Percentiles rank a stretch among this genome's conserved stretches.
Conservation (phyloP, 2,113 vertebrate genomes). For the Alethe diademata region DNA sequence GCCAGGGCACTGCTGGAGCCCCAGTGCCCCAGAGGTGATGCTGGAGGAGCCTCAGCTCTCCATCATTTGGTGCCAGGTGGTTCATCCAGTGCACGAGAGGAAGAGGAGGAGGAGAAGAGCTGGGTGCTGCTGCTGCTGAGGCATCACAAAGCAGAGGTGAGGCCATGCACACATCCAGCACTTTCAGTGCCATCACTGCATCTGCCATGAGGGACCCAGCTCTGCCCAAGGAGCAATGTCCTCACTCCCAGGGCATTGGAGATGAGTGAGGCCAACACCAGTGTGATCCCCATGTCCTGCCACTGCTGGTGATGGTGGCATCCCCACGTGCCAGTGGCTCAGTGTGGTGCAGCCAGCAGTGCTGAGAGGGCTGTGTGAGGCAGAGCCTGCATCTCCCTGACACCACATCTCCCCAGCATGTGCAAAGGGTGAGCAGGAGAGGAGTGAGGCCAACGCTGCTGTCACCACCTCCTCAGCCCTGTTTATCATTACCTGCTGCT, state of each 20-base stretch:
- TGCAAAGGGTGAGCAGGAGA: neutral
- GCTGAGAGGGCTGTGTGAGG: neutral
- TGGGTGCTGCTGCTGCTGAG: neutral
- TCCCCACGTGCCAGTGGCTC: neutral
- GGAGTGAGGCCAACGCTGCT: fast-evolving
- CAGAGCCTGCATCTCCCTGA: neutral
- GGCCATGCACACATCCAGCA: neutral
- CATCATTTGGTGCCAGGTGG: neutral
- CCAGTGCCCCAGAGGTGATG: fast-evolving
- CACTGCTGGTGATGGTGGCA: neutral
- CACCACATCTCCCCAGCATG: neutral
- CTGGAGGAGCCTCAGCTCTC: neutral
- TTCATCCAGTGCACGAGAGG: neutral
- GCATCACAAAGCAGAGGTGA: neutral
- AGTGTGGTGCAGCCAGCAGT: neutral
- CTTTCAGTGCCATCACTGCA: neutral
- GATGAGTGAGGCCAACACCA: neutral
- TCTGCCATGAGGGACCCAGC: fast-evolving
- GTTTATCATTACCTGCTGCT: conserved; percentile 48
- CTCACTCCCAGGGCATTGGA: fast-evolving
- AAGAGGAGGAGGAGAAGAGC: neutral
- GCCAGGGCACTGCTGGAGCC: fast-evolving
- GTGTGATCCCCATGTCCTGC: fast-evolving
- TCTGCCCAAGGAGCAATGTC: neutral
- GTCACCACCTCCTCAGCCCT: neutral